A percentile compares a stretch with the other conserved stretches of the same genome.
Evolutionary conservation across 2,888 invertebrate genomes (phyloP).

Genomic region (Rhagium mordax): DNA sequence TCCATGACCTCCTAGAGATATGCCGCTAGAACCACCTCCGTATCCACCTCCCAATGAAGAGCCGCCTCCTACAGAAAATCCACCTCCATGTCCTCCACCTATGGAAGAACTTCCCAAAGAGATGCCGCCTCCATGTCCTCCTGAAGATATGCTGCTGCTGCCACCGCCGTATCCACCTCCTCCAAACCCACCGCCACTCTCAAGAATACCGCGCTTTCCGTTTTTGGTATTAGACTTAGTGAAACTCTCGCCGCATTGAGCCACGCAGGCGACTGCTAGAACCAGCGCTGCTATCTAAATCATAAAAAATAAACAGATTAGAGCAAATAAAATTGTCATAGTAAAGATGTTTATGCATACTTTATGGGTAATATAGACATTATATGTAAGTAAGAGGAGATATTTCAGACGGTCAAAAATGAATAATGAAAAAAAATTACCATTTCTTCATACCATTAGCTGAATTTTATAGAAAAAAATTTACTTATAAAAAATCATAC

Average conservation of each 20-base stretch:
- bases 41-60: not conserved
- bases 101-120: slow-evolving; percentile 33
- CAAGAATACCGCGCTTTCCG: slow-evolving; percentile 60
- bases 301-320: not conserved
- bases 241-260: slow-evolving; percentile 58
- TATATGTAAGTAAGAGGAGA: no score
- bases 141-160: slow-evolving; percentile 39
- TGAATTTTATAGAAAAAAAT: no score
- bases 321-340: no score
- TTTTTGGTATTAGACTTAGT: slow-evolving; percentile 49
- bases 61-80: not conserved
- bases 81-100: slow-evolving; percentile 36
- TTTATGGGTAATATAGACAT: no score
- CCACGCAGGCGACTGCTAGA: slow-evolving; percentile 59
- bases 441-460: no score
- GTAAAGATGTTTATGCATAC: no score
- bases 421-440: no score
- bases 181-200: slow-evolving; percentile 46
- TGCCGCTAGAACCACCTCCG: slow-evolving; percentile 32
- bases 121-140: slow-evolving; percentile 34
- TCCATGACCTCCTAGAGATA: no score
- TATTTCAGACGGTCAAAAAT: no score
- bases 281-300: slow-evolving; percentile 54
- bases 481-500: no score
- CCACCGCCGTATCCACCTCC: slow-evolving; percentile 42